These are phyloP conservation scores for Brachyopa scutellaris DNA, from an alignment of 2,888 invertebrate species.

Conservation along the genomic window DNA sequence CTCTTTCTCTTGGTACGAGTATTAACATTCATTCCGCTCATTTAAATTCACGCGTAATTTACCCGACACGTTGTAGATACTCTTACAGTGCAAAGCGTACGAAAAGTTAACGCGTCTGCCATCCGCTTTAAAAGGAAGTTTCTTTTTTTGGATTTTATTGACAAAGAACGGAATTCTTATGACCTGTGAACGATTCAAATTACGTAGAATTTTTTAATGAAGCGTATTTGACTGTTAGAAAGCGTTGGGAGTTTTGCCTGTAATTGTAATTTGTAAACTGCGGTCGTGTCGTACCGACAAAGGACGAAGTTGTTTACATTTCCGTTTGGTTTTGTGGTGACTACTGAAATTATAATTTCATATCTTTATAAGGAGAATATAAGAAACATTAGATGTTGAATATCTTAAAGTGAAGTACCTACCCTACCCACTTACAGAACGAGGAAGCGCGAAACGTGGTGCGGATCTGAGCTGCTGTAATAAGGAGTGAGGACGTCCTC, in stretches of 20 bases:
- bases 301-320: background rate
- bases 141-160: constrained; percentile 6
- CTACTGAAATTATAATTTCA: constrained; percentile 46
- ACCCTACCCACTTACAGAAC: too few relatives aligned
- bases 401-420: constrained; percentile 9
- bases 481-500: background rate
- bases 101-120: too few relatives aligned
- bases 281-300: background rate
- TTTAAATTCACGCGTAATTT: constrained; percentile 49
- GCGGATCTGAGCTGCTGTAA: too few relatives aligned
- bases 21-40: background rate
- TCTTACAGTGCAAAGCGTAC: too few relatives aligned
- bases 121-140: background rate
- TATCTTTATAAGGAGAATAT: constrained; percentile 19
- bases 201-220: constrained; percentile 35
- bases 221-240: constrained; percentile 36
- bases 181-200: constrained; percentile 44
- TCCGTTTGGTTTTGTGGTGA: constrained; percentile 20
- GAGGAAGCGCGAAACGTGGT: too few relatives aligned
- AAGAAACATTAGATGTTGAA: constrained; percentile 5
- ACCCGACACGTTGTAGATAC: constrained; percentile 7
- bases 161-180: constrained; percentile 13
- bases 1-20: too few relatives aligned
- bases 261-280: background rate
- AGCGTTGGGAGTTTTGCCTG: constrained; percentile 4